These are phyloP conservation scores for Emydocephalus ijimae DNA, from an alignment of 2,113 vertebrate species.

Conservation along the genomic window DNA sequence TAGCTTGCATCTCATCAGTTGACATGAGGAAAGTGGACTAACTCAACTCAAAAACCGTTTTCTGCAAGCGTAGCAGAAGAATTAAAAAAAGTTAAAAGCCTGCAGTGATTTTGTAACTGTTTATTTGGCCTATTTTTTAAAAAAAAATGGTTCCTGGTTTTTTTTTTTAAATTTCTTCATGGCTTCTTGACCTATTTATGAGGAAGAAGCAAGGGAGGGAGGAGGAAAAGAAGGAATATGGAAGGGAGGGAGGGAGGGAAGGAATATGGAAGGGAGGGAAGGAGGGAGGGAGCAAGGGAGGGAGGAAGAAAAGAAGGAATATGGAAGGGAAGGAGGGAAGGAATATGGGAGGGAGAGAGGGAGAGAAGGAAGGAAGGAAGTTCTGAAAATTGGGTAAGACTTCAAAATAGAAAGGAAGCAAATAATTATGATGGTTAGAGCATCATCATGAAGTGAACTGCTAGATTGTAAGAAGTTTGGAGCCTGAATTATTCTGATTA, in stretches of 20 bases:
- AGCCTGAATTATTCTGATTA: neutral
- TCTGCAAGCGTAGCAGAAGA: neutral
- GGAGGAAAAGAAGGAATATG: too few relatives aligned
- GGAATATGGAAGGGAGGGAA: too few relatives aligned
- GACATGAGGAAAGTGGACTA: neutral
- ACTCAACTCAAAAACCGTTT: neutral
- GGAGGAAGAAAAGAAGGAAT: too few relatives aligned
- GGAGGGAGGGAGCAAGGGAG: fast-evolving
- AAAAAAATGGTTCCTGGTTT: neutral
- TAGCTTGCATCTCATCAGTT: neutral
- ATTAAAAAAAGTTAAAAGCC: neutral
- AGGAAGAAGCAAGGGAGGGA: neutral
- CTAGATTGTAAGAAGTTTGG: too few relatives aligned
- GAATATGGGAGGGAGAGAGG: too few relatives aligned
- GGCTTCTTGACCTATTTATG: neutral
- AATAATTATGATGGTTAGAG: neutral
- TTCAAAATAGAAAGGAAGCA: neutral
- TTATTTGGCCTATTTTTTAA: neutral
- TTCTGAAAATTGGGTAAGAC: neutral
- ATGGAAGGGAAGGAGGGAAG: too few relatives aligned
- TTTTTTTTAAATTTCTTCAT: neutral
- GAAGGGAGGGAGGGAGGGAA: too few relatives aligned
- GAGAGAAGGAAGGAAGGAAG: too few relatives aligned
- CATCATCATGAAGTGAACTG: neutral
- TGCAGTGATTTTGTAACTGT: neutral